These are phyloP conservation scores for Channa striata DNA, from an alignment of 2,797 vertebrate genomes.

Conservation along the genomic window DNA sequence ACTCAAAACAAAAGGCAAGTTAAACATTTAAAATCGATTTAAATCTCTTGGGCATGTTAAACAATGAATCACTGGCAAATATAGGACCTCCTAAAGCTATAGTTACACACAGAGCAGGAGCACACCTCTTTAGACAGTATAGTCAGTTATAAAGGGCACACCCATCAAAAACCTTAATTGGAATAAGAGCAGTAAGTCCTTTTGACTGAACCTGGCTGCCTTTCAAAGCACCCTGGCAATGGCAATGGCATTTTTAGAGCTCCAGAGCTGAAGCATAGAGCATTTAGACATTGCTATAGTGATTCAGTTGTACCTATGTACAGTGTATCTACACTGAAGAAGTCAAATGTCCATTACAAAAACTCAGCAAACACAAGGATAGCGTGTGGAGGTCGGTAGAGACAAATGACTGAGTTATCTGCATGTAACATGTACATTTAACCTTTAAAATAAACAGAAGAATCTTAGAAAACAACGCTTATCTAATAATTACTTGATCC, in stretches of 20 bases:
- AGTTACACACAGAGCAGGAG: neutral
- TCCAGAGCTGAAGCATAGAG: too few relatives aligned
- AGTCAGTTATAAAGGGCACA: neutral
- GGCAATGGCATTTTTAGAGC: conserved; percentile 7
- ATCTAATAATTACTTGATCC: too few relatives aligned
- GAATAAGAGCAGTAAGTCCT: conserved; percentile 19
- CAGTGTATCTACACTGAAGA: too few relatives aligned
- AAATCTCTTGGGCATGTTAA: conserved; percentile 9
- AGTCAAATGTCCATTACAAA: too few relatives aligned
- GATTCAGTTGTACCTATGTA: too few relatives aligned
- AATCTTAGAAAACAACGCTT: too few relatives aligned
- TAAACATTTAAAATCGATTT: neutral
- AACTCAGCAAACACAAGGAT: too few relatives aligned
- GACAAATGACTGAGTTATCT: too few relatives aligned
- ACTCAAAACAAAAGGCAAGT: neutral
- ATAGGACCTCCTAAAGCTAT: neutral
- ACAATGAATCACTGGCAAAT: conserved; percentile 1
- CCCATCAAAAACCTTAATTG: neutral
- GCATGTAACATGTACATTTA: too few relatives aligned
- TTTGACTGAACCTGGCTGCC: conserved; percentile 38
- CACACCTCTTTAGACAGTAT: conserved; percentile 1
- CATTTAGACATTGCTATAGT: too few relatives aligned
- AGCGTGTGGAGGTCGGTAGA: too few relatives aligned
- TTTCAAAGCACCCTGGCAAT: conserved; percentile 56
- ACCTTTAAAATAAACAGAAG: too few relatives aligned